Base-by-base conservation (phyloP, 2,888 invertebrate genomes). In the Dioctria linearis region DNA sequence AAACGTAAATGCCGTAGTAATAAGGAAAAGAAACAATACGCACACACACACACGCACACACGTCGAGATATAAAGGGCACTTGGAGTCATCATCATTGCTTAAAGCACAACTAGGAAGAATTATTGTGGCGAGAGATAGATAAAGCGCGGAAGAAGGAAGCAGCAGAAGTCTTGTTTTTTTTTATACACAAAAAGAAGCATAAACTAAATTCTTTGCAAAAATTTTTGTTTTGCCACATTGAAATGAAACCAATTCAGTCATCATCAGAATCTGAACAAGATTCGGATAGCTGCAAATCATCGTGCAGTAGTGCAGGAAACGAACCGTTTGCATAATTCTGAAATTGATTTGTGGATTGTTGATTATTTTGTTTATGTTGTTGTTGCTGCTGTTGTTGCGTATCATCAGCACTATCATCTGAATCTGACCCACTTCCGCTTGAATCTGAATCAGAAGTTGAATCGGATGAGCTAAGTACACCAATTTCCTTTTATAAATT, bases 231-330 rank as follows among this genome's bases (percentile, higher is more conserved):
- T 40, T 73, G 75, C 65, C 13, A 42, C 25, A 46, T 54, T 71
- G 51, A 37, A 71, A 46, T 59, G 42, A 75, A 75, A 63, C 49
- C 61, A 25, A n/a, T 78, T 78, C 78, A 78, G 78, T 78, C 78
- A 69, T 91, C 93, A 90, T 93, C 93, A 81, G 92, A 93, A 88
- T 95, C 95, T 85, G 95, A 95, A 86, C 95, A 95, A 57, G 95
- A 94, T 90, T 95, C 95, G 75, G 96, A 96, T 86, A 96, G 91
- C 90, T 95, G 94, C 86, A 96, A 91, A 89, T 96, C 96, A 86
- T 95, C 95, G 86, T 93, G 94, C 85, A 96, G 91, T 89, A 94
- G 93, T 85, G 91, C 91, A 13, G 92, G 92, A 87, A 93, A 89
- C 51, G 90, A 86, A 3, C 84, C 67, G 83, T 86, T 87, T 83